phyloP scores from a whole-genome alignment of 2,113 vertebrate genomes.

The Acrocephalus arundinaceus region DNA sequence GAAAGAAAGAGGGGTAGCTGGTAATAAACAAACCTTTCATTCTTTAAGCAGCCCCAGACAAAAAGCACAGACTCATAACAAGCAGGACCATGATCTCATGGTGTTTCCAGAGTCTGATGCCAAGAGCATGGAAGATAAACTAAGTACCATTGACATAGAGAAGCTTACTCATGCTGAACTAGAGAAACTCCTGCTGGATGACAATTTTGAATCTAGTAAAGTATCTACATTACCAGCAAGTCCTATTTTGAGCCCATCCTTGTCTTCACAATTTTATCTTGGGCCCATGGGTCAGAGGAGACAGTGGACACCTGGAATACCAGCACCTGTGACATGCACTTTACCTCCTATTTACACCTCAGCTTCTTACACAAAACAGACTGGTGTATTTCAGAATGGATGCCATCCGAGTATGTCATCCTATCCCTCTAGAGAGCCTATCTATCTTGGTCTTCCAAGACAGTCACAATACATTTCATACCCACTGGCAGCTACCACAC shows the following conservation, averaged over 20 bases:
- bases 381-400: conserved; percentile 88
- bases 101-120: conserved; percentile 90
- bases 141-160: conserved; percentile 86
- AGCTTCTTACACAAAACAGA: conserved; percentile 81
- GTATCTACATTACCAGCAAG: conserved; percentile 74
- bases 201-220: conserved; percentile 83
- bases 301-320: conserved; percentile 82
- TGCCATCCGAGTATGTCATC: conserved; percentile 77
- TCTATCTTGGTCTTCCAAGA: conserved; percentile 79
- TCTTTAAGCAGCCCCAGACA: conserved; percentile 63
- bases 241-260: conserved; percentile 81
- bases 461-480: conserved; percentile 84
- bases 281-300: conserved; percentile 75
- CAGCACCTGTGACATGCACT: conserved; percentile 75
- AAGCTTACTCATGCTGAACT: conserved; percentile 91
- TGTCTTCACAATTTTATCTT: conserved; percentile 82
- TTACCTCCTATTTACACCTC: conserved; percentile 81
- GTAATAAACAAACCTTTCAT: conserved; percentile 63
- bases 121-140: conserved; percentile 77
- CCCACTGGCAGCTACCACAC: conserved; percentile 74
- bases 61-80: conserved; percentile 64
- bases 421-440: conserved; percentile 73
- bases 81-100: conserved; percentile 92
- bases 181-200: conserved; percentile 91
- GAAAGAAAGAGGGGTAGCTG: conserved; percentile 77